Percentiles rank a stretch among this genome's conserved stretches.
Evolutionary conservation across 2,888 invertebrate species (phyloP).

Genomic region (Brenthis ino): DNA sequence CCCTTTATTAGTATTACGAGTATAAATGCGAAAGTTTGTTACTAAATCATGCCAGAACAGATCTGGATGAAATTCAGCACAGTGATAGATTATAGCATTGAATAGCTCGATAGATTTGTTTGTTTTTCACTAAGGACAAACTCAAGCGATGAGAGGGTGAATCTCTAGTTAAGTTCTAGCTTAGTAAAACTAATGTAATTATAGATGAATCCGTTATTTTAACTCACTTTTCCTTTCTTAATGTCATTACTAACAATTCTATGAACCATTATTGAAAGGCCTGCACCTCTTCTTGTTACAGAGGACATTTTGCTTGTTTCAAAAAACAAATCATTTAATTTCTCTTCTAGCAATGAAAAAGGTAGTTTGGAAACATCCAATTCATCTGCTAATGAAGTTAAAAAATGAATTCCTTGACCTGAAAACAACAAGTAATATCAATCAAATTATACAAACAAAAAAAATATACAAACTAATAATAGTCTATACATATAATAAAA

Average conservation of each 20-base stretch:
- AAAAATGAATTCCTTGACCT: conserved; percentile 76
- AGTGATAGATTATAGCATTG: no score
- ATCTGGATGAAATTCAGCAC: no score
- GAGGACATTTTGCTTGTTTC: conserved; percentile 73
- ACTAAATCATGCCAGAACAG: no score
- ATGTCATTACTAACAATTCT: conserved; percentile 87
- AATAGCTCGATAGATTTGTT: no score
- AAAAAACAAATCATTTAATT: conserved; percentile 70
- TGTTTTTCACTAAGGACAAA: no score
- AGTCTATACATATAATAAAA: not conserved
- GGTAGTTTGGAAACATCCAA: conserved; percentile 65
- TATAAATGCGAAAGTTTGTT: no score
- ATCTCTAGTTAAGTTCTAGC: no score
- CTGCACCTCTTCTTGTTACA: conserved; percentile 89
- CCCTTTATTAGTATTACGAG: no score
- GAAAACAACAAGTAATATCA: not conserved
- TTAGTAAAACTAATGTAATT: not conserved
- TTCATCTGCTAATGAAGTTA: conserved; percentile 62
- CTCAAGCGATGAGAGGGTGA: no score
- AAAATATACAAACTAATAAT: no score
- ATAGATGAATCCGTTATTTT: not conserved
- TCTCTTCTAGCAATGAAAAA: conserved; percentile 59
- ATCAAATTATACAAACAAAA: conserved; percentile 4
- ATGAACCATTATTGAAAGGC: conserved; percentile 89
- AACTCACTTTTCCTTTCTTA: conserved; percentile 72